Conservation (phyloP, 2,888 invertebrate genomes). For the Drosophila infuscata region DNA sequence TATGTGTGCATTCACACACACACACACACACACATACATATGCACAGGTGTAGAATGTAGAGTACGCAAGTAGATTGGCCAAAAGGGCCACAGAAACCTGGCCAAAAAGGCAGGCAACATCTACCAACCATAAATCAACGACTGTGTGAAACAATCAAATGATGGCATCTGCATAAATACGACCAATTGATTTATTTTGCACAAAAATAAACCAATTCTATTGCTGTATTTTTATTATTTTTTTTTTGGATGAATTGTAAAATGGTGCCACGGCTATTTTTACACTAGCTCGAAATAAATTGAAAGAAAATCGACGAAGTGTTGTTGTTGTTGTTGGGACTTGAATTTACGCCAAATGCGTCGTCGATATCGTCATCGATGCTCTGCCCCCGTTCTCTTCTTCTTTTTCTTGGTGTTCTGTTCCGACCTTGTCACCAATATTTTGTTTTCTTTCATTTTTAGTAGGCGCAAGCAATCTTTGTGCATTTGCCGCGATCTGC, state of each 20-base stretch:
- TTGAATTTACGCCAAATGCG: constrained; percentile 57
- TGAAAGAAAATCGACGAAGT: constrained; percentile 54
- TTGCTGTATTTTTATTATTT: constrained; percentile 17
- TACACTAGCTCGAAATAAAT: constrained; percentile 55
- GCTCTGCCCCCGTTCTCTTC: background rate
- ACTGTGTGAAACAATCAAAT: constrained; percentile 78
- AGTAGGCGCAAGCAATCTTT: constrained; percentile 4
- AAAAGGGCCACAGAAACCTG: constrained; percentile 14
- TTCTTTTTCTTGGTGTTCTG: constrained; percentile 2
- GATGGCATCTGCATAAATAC: constrained; percentile 77
- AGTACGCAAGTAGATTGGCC: constrained; percentile 18
- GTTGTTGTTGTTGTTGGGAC: constrained; percentile 36
- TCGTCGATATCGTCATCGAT: constrained; percentile 30
- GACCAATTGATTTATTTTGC: constrained; percentile 73
- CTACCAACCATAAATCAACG: constrained; percentile 65
- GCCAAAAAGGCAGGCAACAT: constrained; percentile 16
- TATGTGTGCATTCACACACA: constrained; percentile 15
- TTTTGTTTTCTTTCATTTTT: constrained; percentile 13
- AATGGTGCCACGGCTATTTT: constrained; percentile 60
- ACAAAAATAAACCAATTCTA: constrained; percentile 64
- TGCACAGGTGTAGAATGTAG: background rate
- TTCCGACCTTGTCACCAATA: constrained; percentile 68
- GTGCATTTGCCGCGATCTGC: constrained; percentile 13
- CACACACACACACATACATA: background rate
- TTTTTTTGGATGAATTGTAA: constrained; percentile 52